Evolutionary conservation across 2,113 vertebrate species (phyloP), one percentile per base, ranked within the genome.

Genomic region (Theristicus caerulescens): DNA sequence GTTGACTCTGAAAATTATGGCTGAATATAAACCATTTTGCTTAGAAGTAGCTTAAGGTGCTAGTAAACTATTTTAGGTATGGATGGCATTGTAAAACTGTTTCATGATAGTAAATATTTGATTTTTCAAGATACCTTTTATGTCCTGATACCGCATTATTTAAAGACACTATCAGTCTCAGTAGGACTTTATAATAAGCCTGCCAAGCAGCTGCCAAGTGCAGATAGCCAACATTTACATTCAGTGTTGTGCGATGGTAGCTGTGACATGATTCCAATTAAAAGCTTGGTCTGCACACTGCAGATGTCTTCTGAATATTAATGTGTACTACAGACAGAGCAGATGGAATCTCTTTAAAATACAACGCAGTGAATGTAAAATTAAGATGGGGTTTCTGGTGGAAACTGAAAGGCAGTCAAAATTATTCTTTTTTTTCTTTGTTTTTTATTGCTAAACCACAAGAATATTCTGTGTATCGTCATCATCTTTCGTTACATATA

Each of bases 221-320:
- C 91, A 78, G 95, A 95, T 95, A 96, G 82, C 92, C 94, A 96
- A 73, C 86, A 91, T 97, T 97, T 95, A 95, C 82, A 93, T 96
- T 95, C 91, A 82, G 80, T 91, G 93, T 84, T 97, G 82, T 90
- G 92, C 82, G 84, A 93, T 94, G 88, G 94, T 96, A 91, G 93
- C 92, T 93, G 88, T 97, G 95, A 91, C 96, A 93, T 82, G 86
- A 91, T 96, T 97, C 93, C 95, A 97, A 93, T 97, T 97, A 97
- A 95, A 94, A 96, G 65, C 94, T 93, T 92, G 94, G 85, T 92
- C 92, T 97, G 95, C 89, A 95, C 82, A 38, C 71, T 96, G 96
- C 96, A 95, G 94, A 96, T 96, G 90, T 95, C 94, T 94, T 94
- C 87, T 92, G 96, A 96, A 96, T 97, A 93, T 96, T 96, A 97